Conservation (phyloP, 1,140 invertebrate species). For the Ganaspis sp. region DNA sequence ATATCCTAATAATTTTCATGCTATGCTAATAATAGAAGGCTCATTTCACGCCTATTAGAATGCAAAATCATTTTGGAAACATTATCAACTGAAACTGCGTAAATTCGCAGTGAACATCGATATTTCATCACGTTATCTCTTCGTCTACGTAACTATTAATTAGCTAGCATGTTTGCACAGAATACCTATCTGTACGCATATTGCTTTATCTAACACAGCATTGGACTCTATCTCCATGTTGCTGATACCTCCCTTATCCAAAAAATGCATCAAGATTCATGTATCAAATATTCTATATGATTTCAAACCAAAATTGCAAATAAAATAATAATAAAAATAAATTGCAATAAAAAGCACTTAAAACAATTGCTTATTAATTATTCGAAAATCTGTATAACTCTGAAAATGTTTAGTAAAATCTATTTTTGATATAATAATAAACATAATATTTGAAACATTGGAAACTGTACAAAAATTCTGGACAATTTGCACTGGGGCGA, state of each 20-base stretch:
- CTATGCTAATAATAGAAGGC: background rate
- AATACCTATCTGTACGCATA: background rate
- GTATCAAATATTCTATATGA: background rate
- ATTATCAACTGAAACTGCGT: background rate
- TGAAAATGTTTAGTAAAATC: no score
- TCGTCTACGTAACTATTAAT: conserved; percentile 9
- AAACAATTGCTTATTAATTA: no score
- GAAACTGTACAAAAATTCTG: no score
- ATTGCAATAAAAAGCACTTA: no score
- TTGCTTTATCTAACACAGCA: background rate
- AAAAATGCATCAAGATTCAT: background rate
- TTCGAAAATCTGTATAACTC: no score
- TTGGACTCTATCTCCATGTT: background rate
- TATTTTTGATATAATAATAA: no score
- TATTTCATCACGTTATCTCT: conserved; percentile 17
- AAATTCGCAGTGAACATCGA: background rate
- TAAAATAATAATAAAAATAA: no score
- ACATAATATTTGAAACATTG: no score
- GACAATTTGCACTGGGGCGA: no score
- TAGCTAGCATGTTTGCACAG: background rate
- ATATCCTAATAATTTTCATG: background rate
- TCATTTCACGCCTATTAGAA: background rate
- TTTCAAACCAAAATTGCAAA: no score
- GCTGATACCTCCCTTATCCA: background rate
- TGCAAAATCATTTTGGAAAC: conserved; percentile 5